These are phyloP conservation scores for Drosophila virilis DNA, from an alignment of 1,140 invertebrate species.

Conservation along the genomic window DNA sequence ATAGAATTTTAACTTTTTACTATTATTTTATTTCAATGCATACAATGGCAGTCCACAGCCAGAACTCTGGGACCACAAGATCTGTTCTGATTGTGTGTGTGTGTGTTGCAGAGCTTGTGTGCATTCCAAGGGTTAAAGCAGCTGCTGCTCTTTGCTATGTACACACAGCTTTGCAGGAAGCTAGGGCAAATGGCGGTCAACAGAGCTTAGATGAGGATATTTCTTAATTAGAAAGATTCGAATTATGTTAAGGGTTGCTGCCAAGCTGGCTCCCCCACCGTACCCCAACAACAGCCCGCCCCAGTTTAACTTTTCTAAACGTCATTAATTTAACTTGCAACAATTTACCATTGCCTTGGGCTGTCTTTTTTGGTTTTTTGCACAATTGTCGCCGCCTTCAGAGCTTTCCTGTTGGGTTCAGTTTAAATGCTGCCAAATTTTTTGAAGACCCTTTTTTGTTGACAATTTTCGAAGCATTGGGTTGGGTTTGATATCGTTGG, in stretches of 20 bases:
- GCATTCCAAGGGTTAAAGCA: constrained; percentile 43
- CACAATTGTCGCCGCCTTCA: background rate
- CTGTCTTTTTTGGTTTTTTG: constrained; percentile 11
- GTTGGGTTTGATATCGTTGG: constrained; percentile 13
- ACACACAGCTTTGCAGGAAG: constrained; percentile 6
- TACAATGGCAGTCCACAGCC: constrained; percentile 55
- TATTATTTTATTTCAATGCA: constrained; percentile 83
- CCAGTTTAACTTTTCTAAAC: constrained; percentile 56
- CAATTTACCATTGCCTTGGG: constrained; percentile 68
- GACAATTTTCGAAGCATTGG: constrained; percentile 42
- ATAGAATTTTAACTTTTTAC: constrained; percentile 84
- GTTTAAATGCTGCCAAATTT: constrained; percentile 42
- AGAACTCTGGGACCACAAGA: constrained; percentile 56
- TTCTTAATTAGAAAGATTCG: constrained; percentile 81
- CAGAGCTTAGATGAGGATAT: constrained; percentile 58
- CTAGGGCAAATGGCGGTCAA: constrained; percentile 56
- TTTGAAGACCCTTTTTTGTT: constrained; percentile 56
- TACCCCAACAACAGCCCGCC: background rate
- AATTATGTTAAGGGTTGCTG: constrained; percentile 67
- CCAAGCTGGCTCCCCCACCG: background rate
- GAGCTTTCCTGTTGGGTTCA: constrained; percentile 6
- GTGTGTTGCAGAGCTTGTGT: constrained; percentile 12
- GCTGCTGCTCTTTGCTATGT: constrained; percentile 45
- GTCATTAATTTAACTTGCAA: constrained; percentile 75
- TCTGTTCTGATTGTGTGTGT: constrained; percentile 22